Evolutionary conservation across 2,113 vertebrate genomes (phyloP).

Genomic region (Crotalus helleri): DNA sequence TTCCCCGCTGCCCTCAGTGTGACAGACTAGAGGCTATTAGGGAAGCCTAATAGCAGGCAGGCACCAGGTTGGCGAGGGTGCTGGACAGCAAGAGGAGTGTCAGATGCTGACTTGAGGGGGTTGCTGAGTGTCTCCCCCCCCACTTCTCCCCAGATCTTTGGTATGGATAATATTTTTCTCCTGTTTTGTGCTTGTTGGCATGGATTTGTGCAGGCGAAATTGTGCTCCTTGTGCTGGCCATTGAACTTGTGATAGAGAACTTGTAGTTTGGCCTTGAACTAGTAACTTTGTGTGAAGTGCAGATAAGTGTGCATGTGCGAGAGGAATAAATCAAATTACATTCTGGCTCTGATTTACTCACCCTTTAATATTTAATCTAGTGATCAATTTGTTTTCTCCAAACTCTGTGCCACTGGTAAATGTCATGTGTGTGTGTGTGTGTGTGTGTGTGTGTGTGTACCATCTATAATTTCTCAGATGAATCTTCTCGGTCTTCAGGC

Average conservation of each 20-base stretch:
- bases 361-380: neutral
- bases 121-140: neutral
- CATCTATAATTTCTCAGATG: neutral
- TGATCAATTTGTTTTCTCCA: neutral
- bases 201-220: neutral
- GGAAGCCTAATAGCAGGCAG: neutral
- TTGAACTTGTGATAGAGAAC: neutral
- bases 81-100: neutral
- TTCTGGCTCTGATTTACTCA: neutral
- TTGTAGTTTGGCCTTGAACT: neutral
- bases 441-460: too few species aligned
- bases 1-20: neutral
- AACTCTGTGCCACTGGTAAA: too few species aligned
- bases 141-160: neutral
- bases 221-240: neutral
- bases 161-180: neutral
- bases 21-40: neutral
- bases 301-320: neutral
- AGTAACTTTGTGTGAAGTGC: neutral
- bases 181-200: neutral
- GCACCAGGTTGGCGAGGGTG: neutral
- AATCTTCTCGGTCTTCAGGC: neutral
- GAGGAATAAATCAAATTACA: too few species aligned
- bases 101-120: neutral
- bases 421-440: too few species aligned